Conservation (phyloP, 2,888 invertebrate species). For the Allacma fusca region DNA sequence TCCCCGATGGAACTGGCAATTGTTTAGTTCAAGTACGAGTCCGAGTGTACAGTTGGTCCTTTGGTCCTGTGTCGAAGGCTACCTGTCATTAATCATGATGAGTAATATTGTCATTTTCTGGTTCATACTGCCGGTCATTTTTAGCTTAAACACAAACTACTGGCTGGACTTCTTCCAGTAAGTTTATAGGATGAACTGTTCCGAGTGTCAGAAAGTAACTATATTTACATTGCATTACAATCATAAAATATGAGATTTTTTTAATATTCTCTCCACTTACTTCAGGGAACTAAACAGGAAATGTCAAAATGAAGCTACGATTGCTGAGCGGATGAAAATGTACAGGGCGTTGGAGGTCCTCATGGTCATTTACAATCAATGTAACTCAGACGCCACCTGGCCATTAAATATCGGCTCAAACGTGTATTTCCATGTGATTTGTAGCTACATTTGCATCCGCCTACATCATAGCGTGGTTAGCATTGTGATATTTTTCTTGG, state of each 20-base stretch:
- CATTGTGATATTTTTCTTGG: neutral
- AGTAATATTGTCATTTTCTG: no score
- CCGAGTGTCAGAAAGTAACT: no score
- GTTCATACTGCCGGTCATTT: neutral
- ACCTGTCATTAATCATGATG: no score
- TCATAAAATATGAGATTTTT: no score
- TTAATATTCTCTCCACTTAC: no score
- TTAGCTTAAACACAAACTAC: neutral
- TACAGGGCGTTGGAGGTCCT: neutral
- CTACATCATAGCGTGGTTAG: neutral
- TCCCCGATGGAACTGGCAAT: no score
- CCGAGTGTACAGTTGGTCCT: no score
- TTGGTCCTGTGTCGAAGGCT: no score
- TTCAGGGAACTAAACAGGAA: neutral
- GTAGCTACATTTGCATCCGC: neutral
- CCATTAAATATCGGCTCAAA: neutral
- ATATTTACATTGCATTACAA: no score
- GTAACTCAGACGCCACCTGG: neutral
- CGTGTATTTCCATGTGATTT: neutral
- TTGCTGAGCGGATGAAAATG: neutral
- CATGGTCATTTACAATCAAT: neutral
- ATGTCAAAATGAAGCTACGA: neutral
- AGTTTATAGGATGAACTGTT: neutral
- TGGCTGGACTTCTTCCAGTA: neutral
- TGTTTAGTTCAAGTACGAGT: no score